phyloP scores from a whole-genome alignment of 1,140 invertebrate species.

The Cardiocondyla obscurior region DNA sequence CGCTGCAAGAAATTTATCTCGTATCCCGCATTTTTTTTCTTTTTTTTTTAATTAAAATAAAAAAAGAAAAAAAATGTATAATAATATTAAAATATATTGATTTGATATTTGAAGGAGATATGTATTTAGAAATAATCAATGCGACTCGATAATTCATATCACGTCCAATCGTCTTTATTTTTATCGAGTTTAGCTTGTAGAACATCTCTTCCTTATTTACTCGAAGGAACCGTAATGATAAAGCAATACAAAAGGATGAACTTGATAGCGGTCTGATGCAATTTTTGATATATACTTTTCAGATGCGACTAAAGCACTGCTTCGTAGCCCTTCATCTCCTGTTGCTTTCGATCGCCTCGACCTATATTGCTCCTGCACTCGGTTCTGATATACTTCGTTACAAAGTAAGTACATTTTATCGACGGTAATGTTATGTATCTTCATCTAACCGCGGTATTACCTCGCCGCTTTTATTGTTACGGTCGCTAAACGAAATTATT shows the following conservation, averaged over 20 bases:
- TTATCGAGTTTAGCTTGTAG: neutral
- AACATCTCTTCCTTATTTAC: neutral
- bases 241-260: neutral
- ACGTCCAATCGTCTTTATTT: neutral
- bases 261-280: neutral
- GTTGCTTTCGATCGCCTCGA: constrained; percentile 59
- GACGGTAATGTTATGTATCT: neutral
- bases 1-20: neutral
- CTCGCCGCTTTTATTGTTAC: neutral
- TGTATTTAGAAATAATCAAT: no score
- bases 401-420: constrained; percentile 50
- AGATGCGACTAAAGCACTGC: constrained; percentile 61
- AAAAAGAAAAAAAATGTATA: no score
- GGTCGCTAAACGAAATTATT: neutral
- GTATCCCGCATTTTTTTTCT: no score
- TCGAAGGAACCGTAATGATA: neutral
- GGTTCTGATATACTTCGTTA: constrained; percentile 49
- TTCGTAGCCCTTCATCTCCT: constrained; percentile 43
- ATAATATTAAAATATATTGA: neutral
- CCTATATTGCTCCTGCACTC: constrained; percentile 35
- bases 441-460: neutral
- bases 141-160: neutral
- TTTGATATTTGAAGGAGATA: neutral
- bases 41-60: no score
- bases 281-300: constrained; percentile 50